Evolutionary conservation across 37 sponge, comb jelly and placozoan species (phyloP).

Genomic region (Ephydatia muelleri): DNA sequence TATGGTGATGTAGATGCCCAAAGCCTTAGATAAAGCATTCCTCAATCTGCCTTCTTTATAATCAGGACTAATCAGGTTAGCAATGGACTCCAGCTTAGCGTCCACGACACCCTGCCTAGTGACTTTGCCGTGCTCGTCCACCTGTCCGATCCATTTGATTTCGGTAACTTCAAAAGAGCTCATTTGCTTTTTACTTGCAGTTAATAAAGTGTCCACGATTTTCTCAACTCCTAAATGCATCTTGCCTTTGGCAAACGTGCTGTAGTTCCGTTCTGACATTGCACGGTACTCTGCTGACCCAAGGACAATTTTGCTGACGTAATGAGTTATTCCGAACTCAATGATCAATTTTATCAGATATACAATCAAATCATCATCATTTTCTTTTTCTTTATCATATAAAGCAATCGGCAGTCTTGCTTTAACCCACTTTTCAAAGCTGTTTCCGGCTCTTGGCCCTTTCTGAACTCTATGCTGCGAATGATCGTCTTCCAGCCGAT

Average conservation of each 20-base stretch:
- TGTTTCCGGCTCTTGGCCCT: not conserved
- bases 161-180: not conserved
- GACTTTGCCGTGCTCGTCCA: not conserved
- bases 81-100: not conserved
- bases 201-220: not conserved
- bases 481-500: not conserved
- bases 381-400: not conserved
- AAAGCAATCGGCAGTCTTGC: not conserved
- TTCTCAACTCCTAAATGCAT: not conserved
- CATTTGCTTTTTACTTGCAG: not conserved
- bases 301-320: not conserved
- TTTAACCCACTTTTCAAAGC: not conserved
- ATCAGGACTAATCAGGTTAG: not conserved
- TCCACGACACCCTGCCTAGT: not conserved
- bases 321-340: not conserved
- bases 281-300: slow-evolving; percentile 6
- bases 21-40: not conserved
- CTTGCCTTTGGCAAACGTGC: not conserved
- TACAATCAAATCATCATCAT: not conserved
- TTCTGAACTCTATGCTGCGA: not conserved
- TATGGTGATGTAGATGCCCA: not conserved
- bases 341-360: not conserved
- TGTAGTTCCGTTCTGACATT: not conserved
- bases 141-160: not conserved
- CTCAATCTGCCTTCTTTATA: not conserved